Evolutionary conservation across 1,140 invertebrate species (phyloP), one percentile per base, ranked within the genome.

Genomic region (Aphaenogaster ashmeadi): DNA sequence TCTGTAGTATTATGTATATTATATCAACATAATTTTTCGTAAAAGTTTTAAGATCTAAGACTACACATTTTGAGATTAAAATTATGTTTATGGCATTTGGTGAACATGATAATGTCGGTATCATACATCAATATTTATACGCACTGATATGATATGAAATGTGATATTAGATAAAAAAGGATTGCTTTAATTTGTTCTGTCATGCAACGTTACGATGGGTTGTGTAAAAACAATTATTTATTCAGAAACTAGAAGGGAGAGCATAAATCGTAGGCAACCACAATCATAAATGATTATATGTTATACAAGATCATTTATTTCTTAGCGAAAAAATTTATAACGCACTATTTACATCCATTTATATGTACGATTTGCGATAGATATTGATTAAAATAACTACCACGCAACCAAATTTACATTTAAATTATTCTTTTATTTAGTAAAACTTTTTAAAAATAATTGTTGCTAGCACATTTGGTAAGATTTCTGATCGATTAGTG

Each of bases 171-270:
- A 75, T 38, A 27, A 62, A 74, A 47, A 47, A 60, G 11, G 54
- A 78, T 64, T 64, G 27, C 15, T 62, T 64, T 18, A 7, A n/a
- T 74, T 38, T 41, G 9, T 78, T 64, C 5, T 7, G 8, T 64
- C 15, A 47, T 15, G 13, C 5, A 27, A 60, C 8, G 36, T 54
- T 33, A 52, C 1, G 7, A 5, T 33, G 0, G 6, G 15, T 47
- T 27, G 2, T 62, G 7, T 78, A 44, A 75, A 60, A 3, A 62
- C 9, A 58, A 77, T 74, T 74, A 21, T 56, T 75, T 21, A 38
- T 36, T 58, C 54, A 15, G 8, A 77, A 38, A 60, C 54, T 77
- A 27, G 21, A 44, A 41, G 18, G 0, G 13, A 8, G 21, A 2
- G 7, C 9, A 41, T 41, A 44, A 33, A 11, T 47, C 18, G 15